phyloP scores from a whole-genome alignment of 2,888 invertebrate genomes.

The Tetragonisca angustula region DNA sequence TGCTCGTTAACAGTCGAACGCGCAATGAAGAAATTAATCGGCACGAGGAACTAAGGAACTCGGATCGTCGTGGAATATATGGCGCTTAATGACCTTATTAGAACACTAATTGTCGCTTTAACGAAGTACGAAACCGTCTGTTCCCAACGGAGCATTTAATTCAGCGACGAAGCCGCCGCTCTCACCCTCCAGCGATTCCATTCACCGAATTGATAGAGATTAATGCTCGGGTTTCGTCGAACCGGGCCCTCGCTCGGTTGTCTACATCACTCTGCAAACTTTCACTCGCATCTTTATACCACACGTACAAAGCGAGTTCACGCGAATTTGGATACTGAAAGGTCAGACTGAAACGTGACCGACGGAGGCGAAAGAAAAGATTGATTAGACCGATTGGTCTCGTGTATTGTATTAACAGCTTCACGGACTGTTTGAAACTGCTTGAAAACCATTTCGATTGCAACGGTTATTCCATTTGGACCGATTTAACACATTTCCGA shows the following conservation, averaged over 20 bases:
- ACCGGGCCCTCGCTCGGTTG: constrained; percentile 26
- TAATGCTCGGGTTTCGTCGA: constrained; percentile 64
- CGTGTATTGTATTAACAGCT: background rate
- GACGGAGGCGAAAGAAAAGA: background rate
- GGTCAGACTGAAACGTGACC: background rate
- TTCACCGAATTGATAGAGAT: constrained; percentile 74
- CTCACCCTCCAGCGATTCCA: constrained; percentile 52
- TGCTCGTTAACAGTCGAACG: constrained; percentile 37
- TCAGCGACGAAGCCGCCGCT: constrained; percentile 41
- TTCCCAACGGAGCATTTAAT: constrained; percentile 55
- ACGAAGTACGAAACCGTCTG: constrained; percentile 72
- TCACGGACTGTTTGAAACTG: background rate
- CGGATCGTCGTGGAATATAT: constrained; percentile 52
- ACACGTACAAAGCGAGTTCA: too few species aligned
- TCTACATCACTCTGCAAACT: constrained; percentile 36
- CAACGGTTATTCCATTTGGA: background rate
- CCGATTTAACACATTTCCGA: constrained; percentile 6
- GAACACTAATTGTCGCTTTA: constrained; percentile 76
- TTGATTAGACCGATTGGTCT: too few species aligned
- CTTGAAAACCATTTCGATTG: background rate
- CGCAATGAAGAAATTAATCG: constrained; percentile 55
- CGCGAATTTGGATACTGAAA: too few species aligned
- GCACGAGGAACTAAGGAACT: constrained; percentile 28
- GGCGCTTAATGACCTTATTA: constrained; percentile 76
- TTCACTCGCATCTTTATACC: too few species aligned